Conservation (phyloP, 2,113 vertebrate species). For the Eptesicus fuscus region DNA sequence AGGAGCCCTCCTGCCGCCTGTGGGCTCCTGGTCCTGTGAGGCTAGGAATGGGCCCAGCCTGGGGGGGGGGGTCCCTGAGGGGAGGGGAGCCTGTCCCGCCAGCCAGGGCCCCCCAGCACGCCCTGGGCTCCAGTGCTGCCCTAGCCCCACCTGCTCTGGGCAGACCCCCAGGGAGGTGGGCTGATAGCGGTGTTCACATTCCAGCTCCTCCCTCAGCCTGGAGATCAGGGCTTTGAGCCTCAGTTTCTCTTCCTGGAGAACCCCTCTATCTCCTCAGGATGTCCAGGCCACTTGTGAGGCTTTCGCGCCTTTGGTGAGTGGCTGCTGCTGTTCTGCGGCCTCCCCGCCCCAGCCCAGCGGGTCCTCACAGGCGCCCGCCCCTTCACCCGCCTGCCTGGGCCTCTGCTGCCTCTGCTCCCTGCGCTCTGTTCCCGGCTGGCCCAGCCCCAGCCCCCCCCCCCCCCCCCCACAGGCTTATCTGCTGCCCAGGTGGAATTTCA, state of each 20-base stretch:
- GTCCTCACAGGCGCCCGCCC: not conserved
- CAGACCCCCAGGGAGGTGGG: no score
- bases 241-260: not conserved
- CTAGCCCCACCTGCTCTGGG: not conserved
- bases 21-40: not conserved
- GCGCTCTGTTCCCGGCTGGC: not conserved
- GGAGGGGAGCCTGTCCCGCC: not conserved
- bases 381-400: not conserved
- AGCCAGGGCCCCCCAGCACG: not conserved
- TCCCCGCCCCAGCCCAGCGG: not conserved
- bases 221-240: not conserved
- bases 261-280: not conserved
- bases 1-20: not conserved
- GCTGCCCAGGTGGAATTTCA: not conserved
- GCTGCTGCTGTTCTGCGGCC: not conserved
- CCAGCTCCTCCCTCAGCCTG: not conserved
- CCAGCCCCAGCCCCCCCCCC: not conserved
- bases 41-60: not conserved
- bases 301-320: not conserved
- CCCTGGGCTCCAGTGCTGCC: not conserved
- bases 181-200: fast-evolving
- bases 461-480: not conserved
- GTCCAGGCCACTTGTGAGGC: not conserved
- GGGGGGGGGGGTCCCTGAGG: not conserved
- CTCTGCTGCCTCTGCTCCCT: not conserved